Conservation (phyloP, 1,140 invertebrate genomes). For the Eurosta solidaginis region DNA sequence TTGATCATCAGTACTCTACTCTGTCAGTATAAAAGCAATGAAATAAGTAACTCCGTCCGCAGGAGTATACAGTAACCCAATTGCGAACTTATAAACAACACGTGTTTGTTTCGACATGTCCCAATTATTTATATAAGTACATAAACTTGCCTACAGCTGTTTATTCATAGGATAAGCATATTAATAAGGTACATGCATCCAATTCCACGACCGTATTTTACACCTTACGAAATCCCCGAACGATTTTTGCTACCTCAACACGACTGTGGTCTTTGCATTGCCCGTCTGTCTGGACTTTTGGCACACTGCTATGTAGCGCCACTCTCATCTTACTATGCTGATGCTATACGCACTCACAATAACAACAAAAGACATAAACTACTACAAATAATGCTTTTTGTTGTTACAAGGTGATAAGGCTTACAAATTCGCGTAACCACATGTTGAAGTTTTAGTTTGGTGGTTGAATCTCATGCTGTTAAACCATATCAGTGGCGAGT, state of each 20-base stretch:
- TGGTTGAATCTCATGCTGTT: neutral
- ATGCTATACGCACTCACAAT: neutral
- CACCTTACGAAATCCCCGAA: neutral
- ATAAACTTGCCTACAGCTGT: neutral
- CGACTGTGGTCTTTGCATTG: neutral
- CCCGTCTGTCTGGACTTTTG: neutral
- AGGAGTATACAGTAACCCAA: no score
- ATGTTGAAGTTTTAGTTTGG: neutral
- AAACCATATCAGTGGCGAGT: neutral
- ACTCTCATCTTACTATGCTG: neutral
- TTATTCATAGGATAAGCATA: no score
- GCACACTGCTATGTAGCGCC: neutral
- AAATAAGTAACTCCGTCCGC: no score
- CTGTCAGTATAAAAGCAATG: no score
- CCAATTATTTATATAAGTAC: neutral
- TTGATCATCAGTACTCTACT: no score
- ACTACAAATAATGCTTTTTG: neutral
- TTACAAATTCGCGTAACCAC: slow-evolving; percentile 10
- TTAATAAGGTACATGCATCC: no score
- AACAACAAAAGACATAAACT: neutral
- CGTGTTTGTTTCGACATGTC: neutral
- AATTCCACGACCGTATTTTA: neutral
- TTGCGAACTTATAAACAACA: neutral
- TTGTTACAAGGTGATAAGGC: neutral
- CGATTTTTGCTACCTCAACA: neutral